Evolutionary conservation across 2,797 vertebrate species (phyloP), one percentile per base, ranked within the genome.

Genomic region (Onychomys leucogaster): DNA sequence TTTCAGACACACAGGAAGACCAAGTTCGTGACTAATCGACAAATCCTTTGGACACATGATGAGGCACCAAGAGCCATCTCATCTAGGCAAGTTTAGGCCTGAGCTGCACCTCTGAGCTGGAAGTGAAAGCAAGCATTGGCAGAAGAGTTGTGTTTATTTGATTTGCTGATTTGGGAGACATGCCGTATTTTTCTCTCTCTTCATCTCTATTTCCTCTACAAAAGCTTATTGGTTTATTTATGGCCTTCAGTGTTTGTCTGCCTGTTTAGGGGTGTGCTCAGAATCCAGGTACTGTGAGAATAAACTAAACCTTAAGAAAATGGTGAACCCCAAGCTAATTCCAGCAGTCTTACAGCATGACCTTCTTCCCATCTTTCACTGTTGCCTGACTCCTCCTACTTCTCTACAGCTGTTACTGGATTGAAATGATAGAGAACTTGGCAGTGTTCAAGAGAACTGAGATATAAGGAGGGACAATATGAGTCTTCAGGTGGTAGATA

Each of bases 21-120:
- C 96, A 97, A 98, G 97, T 97, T 98, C 96, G 97, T 99, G 98
- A 99, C 98, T 98, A 99, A 99, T 98, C 97, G 88, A 97, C 97
- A 97, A 92, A 86, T 83, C 82, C 93, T 82, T 94, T 98, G 98
- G 98, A 98, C 94, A 97, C 85, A 92, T 98, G 98, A 96, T 97
- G 97, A 98, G 98, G 98, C 98, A 98, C 98, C 97, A 14, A 97
- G 97, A 98, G 98, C 98, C 98, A 98, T 96, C 97, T 98, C 94
- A 96, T 96, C 93, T 71, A 94, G 97, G 97, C 98, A 97, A 98
- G 98, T 98, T 98, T 95, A 97, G 98, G 98, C 98, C 97, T 98
- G 98, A 98, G 97, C 91, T 97, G 77, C 34, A 97, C 97, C 96
- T 98, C 97, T 97, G 97, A 98, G 97, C 95, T 97, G 88, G 91